Conservation (phyloP, 1,140 invertebrate genomes). For the Lepidostoma basale region DNA sequence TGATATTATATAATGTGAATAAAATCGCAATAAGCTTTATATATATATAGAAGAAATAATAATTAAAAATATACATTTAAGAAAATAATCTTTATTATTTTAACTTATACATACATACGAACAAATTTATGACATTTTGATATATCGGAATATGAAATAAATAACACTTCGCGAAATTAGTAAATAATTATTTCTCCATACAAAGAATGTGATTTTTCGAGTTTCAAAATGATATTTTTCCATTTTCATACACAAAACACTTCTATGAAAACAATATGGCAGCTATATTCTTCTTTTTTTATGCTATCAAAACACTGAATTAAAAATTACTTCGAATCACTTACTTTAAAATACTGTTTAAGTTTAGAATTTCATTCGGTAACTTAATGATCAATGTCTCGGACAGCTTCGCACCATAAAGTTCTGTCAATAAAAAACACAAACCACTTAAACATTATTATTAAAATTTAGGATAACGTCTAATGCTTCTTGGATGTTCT, state of each 20-base stretch:
- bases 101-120: conserved; percentile 5
- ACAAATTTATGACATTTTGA: too few relatives aligned
- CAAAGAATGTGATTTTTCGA: background rate
- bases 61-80: background rate
- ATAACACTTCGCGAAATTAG: background rate
- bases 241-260: too few relatives aligned
- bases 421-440: conserved; percentile 25
- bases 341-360: conserved; percentile 32
- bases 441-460: conserved; percentile 5
- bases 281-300: background rate
- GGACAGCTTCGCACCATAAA: conserved; percentile 11
- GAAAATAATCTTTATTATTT: background rate
- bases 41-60: background rate
- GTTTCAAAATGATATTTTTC: too few relatives aligned
- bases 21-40: too few relatives aligned
- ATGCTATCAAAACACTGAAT: background rate
- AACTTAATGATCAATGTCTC: conserved; percentile 9
- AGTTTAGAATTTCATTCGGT: conserved; percentile 10
- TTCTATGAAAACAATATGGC: conserved; percentile 1
- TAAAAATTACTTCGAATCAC: background rate
- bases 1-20: too few relatives aligned
- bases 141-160: conserved; percentile 12
- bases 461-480: conserved; percentile 8
- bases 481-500: conserved; percentile 52
- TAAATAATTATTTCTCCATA: background rate